Percentiles rank a stretch among this genome's conserved stretches.
Evolutionary conservation across 2,113 vertebrate genomes (phyloP).

Genomic region (Alectura lathami): DNA sequence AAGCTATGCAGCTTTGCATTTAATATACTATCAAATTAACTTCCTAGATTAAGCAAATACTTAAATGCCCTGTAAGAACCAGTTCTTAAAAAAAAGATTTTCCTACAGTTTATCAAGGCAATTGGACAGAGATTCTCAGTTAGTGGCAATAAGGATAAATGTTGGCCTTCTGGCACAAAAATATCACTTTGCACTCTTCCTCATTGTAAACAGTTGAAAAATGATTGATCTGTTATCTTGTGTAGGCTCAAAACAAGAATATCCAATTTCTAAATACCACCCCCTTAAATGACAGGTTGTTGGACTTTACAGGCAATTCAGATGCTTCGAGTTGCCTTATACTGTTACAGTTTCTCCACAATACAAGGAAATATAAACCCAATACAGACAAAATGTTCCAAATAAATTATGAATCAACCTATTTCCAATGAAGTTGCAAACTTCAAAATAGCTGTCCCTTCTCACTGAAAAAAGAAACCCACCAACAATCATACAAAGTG

Average conservation of each 20-base stretch:
- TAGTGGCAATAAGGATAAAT: neutral
- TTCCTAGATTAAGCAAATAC: neutral
- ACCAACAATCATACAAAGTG: fast-evolving
- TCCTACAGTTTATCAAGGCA: neutral
- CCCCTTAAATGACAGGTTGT: neutral
- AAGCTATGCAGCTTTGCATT: neutral
- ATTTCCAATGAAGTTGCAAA: neutral
- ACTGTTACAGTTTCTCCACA: neutral
- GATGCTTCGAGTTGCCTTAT: neutral
- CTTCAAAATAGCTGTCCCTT: neutral
- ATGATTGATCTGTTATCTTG: neutral
- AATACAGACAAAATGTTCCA: neutral
- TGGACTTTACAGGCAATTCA: neutral
- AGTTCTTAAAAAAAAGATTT: neutral
- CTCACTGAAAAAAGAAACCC: neutral
- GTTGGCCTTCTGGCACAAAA: neutral
- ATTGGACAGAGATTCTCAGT: neutral
- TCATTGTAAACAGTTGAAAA: neutral
- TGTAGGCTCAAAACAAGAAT: neutral
- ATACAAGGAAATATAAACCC: neutral
- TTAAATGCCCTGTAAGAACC: neutral
- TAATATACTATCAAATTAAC: neutral
- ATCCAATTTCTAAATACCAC: neutral
- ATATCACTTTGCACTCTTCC: neutral
- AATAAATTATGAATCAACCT: neutral